Evolutionary conservation across 1,140 invertebrate species (phyloP), one percentile per base, ranked within the genome.

Genomic region (Aphis gossypii): DNA sequence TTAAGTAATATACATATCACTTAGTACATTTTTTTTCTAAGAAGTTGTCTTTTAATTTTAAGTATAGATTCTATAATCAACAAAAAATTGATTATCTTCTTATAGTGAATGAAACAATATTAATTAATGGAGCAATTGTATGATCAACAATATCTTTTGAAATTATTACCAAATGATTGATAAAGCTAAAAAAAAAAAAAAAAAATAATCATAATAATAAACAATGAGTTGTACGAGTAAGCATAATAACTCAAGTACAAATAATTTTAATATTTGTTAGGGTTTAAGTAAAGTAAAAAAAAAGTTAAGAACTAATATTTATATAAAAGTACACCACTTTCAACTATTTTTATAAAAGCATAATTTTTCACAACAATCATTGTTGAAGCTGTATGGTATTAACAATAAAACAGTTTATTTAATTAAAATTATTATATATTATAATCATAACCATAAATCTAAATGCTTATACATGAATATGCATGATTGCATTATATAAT

Each of bases 341-440:
- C 23, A 60, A 35, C 23, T 90, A 90, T 89, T 56, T 44, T 60
- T 41, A 90, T 60, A 90, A 30, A 90, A 60, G 54, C 54, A 90
- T 38, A 41, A 90, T 41, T 60, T 90, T 41, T 21, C 48, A 38
- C n/a, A 89, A 89, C 54, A 90, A 46, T 18, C 86, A 35, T 60
- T 1, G 8, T 90, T 90, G 89, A 90, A 68, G 54, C 54, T 5
- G 23, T 44, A 35, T 51, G 54, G 48, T 89, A 76, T 76, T 76
- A 56, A 89, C 87, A 54, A 89, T 89, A 56, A 89, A n/a, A 54
- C 48, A 56, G 25, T 87, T 87, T 38, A 18, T 89, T 89, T 54
- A 89, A 89, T 89, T 89, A 41, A 89, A 89, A 89, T 89, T 89
- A 89, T 35, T 89, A n/a, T 54, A 38, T 56, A 46, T n/a, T 76